A percentile compares a stretch with the other conserved stretches of the same genome.
Conservation (phyloP, 1,140 invertebrate species). For the Drosophila asahinai region DNA sequence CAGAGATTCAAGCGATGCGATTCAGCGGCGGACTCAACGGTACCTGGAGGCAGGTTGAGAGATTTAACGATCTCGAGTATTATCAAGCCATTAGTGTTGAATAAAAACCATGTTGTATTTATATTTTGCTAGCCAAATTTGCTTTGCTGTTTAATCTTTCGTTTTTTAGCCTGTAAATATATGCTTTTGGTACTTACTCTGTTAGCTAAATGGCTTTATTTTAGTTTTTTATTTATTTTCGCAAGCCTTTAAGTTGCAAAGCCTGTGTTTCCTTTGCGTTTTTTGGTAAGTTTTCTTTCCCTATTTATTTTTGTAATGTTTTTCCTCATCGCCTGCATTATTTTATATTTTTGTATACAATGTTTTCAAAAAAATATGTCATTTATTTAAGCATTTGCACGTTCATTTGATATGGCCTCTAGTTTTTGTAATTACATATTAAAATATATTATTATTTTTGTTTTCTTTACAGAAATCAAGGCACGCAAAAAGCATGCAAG, state of each 20-base stretch:
- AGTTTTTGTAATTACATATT: neutral
- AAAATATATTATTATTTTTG: slow-evolving; percentile 11
- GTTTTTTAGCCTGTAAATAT: slow-evolving; percentile 33
- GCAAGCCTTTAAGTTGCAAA: slow-evolving; percentile 52
- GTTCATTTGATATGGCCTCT: slow-evolving; percentile 40
- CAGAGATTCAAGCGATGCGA: slow-evolving; percentile 84
- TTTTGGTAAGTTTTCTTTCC: slow-evolving; percentile 61
- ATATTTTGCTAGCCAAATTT: slow-evolving; percentile 20
- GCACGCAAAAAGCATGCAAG: slow-evolving; percentile 90
- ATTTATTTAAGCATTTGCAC: slow-evolving; percentile 29
- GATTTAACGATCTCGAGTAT: slow-evolving; percentile 57
- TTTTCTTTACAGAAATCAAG: slow-evolving; percentile 89
- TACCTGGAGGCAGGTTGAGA: slow-evolving; percentile 83
- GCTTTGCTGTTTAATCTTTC: neutral
- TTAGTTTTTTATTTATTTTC: slow-evolving; percentile 27
- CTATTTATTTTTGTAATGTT: slow-evolving; percentile 40
- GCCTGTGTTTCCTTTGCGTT: slow-evolving; percentile 40
- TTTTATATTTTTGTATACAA: neutral
- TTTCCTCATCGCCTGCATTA: slow-evolving; percentile 31
- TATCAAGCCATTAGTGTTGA: slow-evolving; percentile 57
- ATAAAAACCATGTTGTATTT: slow-evolving; percentile 36
- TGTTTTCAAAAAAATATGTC: slow-evolving; percentile 23
- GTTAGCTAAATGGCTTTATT: slow-evolving; percentile 29
- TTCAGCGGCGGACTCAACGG: slow-evolving; percentile 70
- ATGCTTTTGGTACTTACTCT: slow-evolving; percentile 27